These are phyloP conservation scores for Nasalis larvatus DNA, from an alignment of 2,113 vertebrate species.

Conservation along the genomic window DNA sequence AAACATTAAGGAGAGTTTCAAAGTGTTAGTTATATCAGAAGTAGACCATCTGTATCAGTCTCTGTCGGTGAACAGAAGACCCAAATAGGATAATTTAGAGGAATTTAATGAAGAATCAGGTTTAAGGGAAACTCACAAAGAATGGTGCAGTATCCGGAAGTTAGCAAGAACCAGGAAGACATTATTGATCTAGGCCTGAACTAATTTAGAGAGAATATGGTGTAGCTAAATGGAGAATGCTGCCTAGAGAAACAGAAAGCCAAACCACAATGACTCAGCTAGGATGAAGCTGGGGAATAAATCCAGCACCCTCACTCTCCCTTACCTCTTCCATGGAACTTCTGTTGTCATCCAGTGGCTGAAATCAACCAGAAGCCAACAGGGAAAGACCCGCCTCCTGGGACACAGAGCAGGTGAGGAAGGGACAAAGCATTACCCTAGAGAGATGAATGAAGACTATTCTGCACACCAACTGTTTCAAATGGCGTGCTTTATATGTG, in stretches of 20 bases:
- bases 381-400: not conserved
- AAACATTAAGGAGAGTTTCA: not conserved
- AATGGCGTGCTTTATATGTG: not conserved
- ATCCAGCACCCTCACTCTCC: not conserved
- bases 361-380: not conserved
- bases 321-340: not conserved
- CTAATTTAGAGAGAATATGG: not conserved
- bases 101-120: not conserved
- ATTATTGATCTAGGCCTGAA: not conserved
- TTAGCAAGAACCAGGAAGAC: not conserved
- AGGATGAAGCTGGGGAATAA: not conserved
- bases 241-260: not conserved
- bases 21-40: not conserved
- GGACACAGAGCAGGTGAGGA: not conserved
- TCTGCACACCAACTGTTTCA: not conserved
- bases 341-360: not conserved
- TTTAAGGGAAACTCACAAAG: not conserved
- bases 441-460: not conserved
- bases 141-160: not conserved
- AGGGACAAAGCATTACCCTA: not conserved
- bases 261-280: not conserved
- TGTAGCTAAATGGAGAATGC: not conserved
- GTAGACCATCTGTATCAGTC: not conserved
- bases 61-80: not conserved
- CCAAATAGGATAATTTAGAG: not conserved